Percentiles rank a stretch among this genome's conserved stretches.
Conservation (phyloP, 2,797 vertebrate genomes). For the Catamblyrhynchus diadema region DNA sequence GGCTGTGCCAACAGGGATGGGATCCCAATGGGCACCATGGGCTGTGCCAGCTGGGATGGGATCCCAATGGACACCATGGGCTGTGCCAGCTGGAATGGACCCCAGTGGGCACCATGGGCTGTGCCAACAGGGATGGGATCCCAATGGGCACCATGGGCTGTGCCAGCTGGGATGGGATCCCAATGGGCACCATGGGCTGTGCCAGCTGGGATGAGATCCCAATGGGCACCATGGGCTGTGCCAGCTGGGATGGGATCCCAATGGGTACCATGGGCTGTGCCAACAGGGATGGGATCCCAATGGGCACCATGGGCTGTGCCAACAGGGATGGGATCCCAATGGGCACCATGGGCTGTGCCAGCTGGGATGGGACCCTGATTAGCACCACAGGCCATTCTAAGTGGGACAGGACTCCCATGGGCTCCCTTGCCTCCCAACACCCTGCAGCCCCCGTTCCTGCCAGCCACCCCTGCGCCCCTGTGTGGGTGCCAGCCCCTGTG, state of each 20-base stretch:
- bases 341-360: not conserved
- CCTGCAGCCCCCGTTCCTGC: not conserved
- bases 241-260: rapidly evolving
- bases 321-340: rapidly evolving
- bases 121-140: not conserved
- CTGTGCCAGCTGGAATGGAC: too few species aligned
- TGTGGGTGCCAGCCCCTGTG: rapidly evolving
- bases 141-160: not conserved
- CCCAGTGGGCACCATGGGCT: not conserved
- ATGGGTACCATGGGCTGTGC: not conserved
- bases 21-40: not conserved
- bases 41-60: rapidly evolving
- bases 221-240: rapidly evolving
- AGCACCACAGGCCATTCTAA: rapidly evolving
- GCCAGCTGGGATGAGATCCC: too few species aligned
- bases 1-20: rapidly evolving
- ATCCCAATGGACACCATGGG: rapidly evolving
- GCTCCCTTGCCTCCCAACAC: rapidly evolving
- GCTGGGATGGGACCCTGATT: not conserved
- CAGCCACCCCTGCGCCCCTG: rapidly evolving
- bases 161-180: not conserved
- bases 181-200: not conserved
- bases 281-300: too few species aligned
- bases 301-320: not conserved
- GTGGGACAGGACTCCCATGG: rapidly evolving